These are phyloP conservation scores for Ianthella basta DNA, from an alignment of 37 sponge, comb jelly and placozoan genomes.

Conservation along the genomic window DNA sequence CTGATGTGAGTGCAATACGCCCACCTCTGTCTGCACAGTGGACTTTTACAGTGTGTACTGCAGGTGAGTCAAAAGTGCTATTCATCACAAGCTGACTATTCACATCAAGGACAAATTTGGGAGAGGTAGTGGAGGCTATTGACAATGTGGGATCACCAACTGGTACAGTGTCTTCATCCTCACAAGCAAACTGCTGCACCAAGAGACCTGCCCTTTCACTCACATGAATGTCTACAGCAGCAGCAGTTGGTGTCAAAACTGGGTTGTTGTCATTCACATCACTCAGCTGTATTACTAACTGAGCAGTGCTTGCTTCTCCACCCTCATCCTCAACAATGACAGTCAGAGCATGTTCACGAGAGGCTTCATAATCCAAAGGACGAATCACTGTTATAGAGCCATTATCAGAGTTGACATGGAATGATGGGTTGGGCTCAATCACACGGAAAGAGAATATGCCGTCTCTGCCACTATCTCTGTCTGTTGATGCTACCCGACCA, in stretches of 20 bases:
- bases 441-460: slow-evolving; percentile 54
- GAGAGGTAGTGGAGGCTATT: slow-evolving; percentile 35
- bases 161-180: slow-evolving; percentile 44
- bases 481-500: slow-evolving; percentile 51
- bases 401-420: slow-evolving; percentile 48
- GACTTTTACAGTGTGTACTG: background rate
- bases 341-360: slow-evolving; percentile 45
- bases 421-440: slow-evolving; percentile 38
- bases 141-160: slow-evolving; percentile 31
- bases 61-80: background rate
- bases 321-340: slow-evolving; percentile 64
- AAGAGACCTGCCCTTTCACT: slow-evolving; percentile 19
- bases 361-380: slow-evolving; percentile 57
- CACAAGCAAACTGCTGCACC: slow-evolving; percentile 54
- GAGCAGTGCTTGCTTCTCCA: slow-evolving; percentile 35
- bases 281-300: slow-evolving; percentile 33
- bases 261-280: slow-evolving; percentile 63
- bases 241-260: slow-evolving; percentile 40
- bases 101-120: slow-evolving; percentile 41
- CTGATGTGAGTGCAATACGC: background rate
- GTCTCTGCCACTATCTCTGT: slow-evolving; percentile 60
- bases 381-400: slow-evolving; percentile 55
- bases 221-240: slow-evolving; percentile 17
- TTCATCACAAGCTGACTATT: slow-evolving; percentile 49
- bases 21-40: background rate